Evolutionary conservation across 35 echinoderm and acorn worm genomes (phyloP), one percentile per base, ranked within the genome.

Genomic region (Ptychodera flava): DNA sequence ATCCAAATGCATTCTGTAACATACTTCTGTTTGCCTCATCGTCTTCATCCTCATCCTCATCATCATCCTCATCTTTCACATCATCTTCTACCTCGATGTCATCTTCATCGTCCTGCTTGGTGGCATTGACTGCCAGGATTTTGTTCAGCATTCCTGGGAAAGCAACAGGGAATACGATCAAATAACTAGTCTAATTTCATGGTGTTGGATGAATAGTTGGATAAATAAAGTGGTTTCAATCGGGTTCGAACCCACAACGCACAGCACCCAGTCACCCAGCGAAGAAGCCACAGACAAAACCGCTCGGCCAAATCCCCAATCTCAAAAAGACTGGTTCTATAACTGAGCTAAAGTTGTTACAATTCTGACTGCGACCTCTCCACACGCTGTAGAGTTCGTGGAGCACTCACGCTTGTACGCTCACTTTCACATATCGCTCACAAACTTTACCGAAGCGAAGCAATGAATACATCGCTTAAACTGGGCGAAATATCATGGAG

Each of bases 1-100:
- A 87, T 77, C 85, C 84, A 77, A 97, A 78, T 78, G 89, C 93
- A 78, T 97, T 90, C 80, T 97, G 91, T 87, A 97, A 87, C 89
- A 97, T 88, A 45, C 93, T 89, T 1, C 90, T 77, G 78, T 97
- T 89, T 52, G 90, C 85, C 32, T 86, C 84, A 35, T 90, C 85
- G 34, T 97, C 92, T 28, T 91, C 91, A 16, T 87, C 93, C 16
- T 35, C 83, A 0, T 82, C 84, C 1, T 91, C 89, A 27, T 91
- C 83, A 15, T 89, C 76, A 1, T 31, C 2, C 6, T 28, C 83
- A 16, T 84, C 91, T 32, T 22, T 28, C 14, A 16, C 83, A 0
- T 32, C 31, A 0, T 86, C 22, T 33, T 28, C 28, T 31, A 37
- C 89, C 34, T 79, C 85, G 2, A 35, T 79, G 36, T 93, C 15